These are phyloP conservation scores for Actinopyga echinites DNA, from an alignment of 53 echinoderm and acorn worm species.

Conservation along the genomic window DNA sequence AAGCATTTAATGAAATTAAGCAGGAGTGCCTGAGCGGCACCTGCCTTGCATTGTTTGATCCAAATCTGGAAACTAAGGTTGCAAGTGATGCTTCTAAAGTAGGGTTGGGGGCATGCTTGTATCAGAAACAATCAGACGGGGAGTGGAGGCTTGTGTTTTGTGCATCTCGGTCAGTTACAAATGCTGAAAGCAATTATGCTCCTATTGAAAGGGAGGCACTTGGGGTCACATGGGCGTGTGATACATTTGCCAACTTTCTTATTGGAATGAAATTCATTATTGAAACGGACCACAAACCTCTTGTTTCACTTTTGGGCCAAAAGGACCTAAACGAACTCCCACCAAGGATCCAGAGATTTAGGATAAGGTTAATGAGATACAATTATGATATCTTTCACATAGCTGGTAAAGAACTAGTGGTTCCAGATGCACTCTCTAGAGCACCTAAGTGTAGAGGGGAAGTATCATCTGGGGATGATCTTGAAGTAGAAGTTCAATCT, in stretches of 20 bases:
- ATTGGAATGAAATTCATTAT: conserved; percentile 51
- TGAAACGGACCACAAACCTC: conserved; percentile 67
- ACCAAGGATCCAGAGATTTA: conserved; percentile 52
- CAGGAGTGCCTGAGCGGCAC: neutral
- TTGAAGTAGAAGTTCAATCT: conserved; percentile 34
- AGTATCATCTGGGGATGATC: neutral
- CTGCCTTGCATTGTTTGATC: conserved; percentile 49
- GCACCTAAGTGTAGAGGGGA: conserved; percentile 20
- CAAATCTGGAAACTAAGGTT: conserved; percentile 54
- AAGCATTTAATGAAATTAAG: conserved; percentile 46
- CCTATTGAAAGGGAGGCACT: too few relatives aligned
- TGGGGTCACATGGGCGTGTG: too few relatives aligned
- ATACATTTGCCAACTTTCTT: conserved; percentile 48
- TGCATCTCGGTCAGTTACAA: conserved; percentile 51
- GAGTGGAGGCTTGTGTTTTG: conserved; percentile 47
- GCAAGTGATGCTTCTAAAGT: conserved; percentile 53
- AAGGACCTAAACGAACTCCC: conserved; percentile 52
- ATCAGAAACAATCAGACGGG: conserved; percentile 47
- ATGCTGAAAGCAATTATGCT: too few relatives aligned
- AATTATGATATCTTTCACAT: conserved; percentile 35
- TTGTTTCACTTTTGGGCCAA: conserved; percentile 39
- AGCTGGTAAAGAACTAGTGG: conserved; percentile 48
- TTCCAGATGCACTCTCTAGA: conserved; percentile 59
- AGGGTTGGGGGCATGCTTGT: conserved; percentile 58
- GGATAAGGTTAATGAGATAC: conserved; percentile 53